A percentile compares a stretch with the other conserved stretches of the same genome.
Evolutionary conservation across 2,113 vertebrate genomes (phyloP).

Genomic region (Caretta caretta): DNA sequence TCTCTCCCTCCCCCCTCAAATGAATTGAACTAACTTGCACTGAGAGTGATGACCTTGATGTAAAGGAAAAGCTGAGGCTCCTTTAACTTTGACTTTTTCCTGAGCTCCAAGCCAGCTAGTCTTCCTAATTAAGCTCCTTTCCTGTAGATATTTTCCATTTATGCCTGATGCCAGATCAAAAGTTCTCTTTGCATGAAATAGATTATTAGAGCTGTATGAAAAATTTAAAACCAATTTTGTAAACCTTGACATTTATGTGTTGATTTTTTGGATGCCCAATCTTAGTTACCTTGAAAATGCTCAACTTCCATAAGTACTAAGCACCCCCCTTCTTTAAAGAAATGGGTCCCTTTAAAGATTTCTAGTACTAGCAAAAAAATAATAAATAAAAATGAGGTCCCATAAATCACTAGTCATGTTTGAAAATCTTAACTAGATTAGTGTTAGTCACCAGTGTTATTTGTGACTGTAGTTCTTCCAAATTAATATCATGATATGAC

Average conservation of each 20-base stretch:
- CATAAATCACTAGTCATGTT: too few relatives aligned
- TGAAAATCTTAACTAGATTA: too few relatives aligned
- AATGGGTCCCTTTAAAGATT: too few relatives aligned
- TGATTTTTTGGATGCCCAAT: not conserved
- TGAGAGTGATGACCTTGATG: not conserved
- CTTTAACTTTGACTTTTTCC: not conserved
- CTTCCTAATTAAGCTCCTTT: not conserved
- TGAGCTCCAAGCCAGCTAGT: not conserved
- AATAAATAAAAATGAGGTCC: too few relatives aligned
- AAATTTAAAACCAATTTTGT: not conserved
- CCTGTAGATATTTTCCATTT: not conserved
- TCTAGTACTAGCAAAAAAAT: too few relatives aligned
- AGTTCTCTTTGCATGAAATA: not conserved
- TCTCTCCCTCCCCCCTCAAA: not conserved
- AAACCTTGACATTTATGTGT: not conserved
- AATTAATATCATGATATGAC: too few relatives aligned
- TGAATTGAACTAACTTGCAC: not conserved
- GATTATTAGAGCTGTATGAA: not conserved
- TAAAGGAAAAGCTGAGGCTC: not conserved
- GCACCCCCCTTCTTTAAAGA: not conserved
- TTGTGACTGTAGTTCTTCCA: too few relatives aligned
- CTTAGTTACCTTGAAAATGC: not conserved
- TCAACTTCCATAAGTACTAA: not conserved
- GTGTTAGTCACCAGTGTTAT: too few relatives aligned
- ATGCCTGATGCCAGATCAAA: not conserved